A percentile compares a stretch with the other conserved stretches of the same genome.
phyloP scores from a whole-genome alignment of 2,113 vertebrate species.

The Elephantulus edwardii region DNA sequence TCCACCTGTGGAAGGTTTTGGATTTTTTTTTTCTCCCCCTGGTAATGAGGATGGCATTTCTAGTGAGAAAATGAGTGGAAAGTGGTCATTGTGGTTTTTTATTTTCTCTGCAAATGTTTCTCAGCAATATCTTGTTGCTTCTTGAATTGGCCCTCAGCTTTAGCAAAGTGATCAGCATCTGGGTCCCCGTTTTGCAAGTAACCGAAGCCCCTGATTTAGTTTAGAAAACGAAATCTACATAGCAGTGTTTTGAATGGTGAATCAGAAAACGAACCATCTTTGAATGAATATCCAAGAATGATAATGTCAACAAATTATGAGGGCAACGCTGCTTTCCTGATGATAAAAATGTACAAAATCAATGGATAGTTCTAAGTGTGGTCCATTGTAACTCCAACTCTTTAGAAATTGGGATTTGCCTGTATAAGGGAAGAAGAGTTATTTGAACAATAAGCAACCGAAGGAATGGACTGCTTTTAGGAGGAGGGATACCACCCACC shows the following conservation, averaged over 20 bases:
- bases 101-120: not conserved
- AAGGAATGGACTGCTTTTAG: conserved; percentile 22
- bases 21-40: too few species aligned
- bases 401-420: not conserved
- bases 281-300: not conserved
- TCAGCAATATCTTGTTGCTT: not conserved
- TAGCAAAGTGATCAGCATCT: not conserved
- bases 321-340: not conserved
- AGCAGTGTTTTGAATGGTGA: not conserved
- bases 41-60: not conserved
- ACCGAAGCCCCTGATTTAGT: not conserved
- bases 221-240: not conserved
- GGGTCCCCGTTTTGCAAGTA: not conserved
- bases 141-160: not conserved
- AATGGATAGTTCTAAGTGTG: not conserved
- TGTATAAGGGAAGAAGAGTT: not conserved
- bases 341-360: not conserved
- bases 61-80: not conserved
- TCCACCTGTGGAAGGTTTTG: not conserved
- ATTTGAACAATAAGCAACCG: conserved; percentile 6
- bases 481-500: too few species aligned
- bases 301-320: not conserved
- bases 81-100: not conserved
- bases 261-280: not conserved
- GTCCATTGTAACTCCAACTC: not conserved